Evolutionary conservation across 2,113 vertebrate species (phyloP).

Genomic region (Microcebus murinus): DNA sequence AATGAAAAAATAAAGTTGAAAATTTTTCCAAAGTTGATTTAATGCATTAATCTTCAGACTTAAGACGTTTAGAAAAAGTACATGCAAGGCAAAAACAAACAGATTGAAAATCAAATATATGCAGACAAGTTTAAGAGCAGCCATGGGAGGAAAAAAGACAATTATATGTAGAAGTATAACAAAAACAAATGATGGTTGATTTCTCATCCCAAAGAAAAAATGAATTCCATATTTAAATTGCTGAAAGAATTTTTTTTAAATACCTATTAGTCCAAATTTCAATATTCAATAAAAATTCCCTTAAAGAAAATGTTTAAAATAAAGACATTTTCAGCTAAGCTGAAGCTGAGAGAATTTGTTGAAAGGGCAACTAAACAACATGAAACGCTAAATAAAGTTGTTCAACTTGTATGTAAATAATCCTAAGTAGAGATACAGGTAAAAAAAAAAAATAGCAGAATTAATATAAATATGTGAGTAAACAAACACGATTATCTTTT

Average conservation of each 20-base stretch:
- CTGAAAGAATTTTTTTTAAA: neutral
- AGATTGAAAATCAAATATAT: neutral
- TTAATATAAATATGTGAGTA: neutral
- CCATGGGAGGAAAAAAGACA: neutral
- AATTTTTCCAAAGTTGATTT: neutral
- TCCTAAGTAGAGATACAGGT: neutral
- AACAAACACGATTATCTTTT: neutral
- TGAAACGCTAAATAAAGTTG: neutral
- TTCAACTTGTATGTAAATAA: neutral
- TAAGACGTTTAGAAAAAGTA: neutral
- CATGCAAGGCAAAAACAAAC: neutral
- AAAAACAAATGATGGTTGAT: neutral
- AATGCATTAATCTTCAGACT: neutral
- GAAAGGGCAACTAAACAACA: neutral
- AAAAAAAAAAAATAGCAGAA: neutral
- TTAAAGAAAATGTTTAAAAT: neutral
- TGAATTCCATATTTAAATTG: neutral
- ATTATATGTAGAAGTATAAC: neutral
- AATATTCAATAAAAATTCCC: neutral
- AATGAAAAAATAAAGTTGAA: neutral
- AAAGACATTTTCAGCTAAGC: neutral
- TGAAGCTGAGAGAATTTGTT: neutral
- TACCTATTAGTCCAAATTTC: neutral
- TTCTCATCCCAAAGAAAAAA: neutral
- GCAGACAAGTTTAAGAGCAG: neutral